These are phyloP conservation scores for Cosmia trapezina DNA, from an alignment of 2,888 invertebrate genomes.

Conservation along the genomic window DNA sequence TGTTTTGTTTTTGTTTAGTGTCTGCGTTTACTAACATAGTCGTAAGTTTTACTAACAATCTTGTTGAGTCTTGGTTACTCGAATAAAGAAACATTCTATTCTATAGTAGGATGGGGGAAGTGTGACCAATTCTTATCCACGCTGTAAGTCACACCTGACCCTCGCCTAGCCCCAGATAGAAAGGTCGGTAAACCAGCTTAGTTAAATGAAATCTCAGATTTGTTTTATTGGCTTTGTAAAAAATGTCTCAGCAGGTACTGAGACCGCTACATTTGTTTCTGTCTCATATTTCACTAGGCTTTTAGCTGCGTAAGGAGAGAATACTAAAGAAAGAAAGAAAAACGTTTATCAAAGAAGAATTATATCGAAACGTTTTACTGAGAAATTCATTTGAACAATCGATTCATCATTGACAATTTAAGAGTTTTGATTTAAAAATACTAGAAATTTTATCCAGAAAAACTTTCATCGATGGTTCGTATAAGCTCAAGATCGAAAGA, in stretches of 20 bases:
- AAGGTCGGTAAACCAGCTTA: conserved; percentile 63
- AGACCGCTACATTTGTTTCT: conserved; percentile 38
- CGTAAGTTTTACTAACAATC: too few relatives aligned
- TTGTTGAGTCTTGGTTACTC: too few relatives aligned
- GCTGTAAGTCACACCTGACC: conserved; percentile 33
- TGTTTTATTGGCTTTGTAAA: conserved; percentile 61
- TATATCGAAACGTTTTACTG: background rate
- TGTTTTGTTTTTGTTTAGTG: too few relatives aligned
- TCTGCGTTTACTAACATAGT: too few relatives aligned
- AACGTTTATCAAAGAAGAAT: conserved; percentile 12
- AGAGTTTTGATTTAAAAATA: background rate
- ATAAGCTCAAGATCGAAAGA: background rate
- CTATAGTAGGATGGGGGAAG: too few relatives aligned
- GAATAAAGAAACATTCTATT: too few relatives aligned
- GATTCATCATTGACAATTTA: background rate
- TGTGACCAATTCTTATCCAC: background rate
- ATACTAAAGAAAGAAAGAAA: background rate
- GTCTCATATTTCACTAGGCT: conserved; percentile 44
- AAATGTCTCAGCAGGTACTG: conserved; percentile 48
- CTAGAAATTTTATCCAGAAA: background rate
- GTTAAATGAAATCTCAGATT: conserved; percentile 67
- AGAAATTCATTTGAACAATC: background rate
- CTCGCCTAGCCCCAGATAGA: conserved; percentile 34
- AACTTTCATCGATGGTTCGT: background rate
- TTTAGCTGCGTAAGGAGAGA: conserved; percentile 24